phyloP scores from a whole-genome alignment of 2,113 vertebrate genomes.

The Pachycephala philippinensis region DNA sequence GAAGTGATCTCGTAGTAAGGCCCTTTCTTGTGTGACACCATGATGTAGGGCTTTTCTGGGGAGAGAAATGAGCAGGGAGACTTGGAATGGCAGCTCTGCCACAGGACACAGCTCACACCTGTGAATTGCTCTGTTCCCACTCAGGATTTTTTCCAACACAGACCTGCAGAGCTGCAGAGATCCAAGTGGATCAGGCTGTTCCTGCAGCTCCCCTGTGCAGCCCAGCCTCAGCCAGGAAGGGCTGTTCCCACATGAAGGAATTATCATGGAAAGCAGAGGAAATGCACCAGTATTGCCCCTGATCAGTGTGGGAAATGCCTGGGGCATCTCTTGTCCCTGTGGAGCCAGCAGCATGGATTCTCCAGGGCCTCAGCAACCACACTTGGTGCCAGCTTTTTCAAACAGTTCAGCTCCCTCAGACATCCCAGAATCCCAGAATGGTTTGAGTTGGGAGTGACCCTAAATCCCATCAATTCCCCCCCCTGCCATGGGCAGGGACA shows the following conservation, averaged over 20 bases:
- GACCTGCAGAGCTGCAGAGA: not conserved
- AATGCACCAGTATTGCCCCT: not conserved
- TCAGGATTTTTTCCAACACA: not conserved
- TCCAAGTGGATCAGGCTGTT: not conserved
- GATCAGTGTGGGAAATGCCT: not conserved
- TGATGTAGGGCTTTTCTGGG: constrained; percentile 82
- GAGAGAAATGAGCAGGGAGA: not conserved
- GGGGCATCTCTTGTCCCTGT: not conserved
- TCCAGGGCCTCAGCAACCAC: not conserved
- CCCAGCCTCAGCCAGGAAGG: not conserved
- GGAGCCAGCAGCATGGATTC: not conserved
- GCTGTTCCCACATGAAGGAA: not conserved
- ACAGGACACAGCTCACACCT: not conserved
- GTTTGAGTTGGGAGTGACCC: not conserved
- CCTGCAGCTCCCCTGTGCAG: not conserved
- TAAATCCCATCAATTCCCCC: rapidly evolving
- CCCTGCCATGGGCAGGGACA: not conserved
- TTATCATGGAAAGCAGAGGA: not conserved
- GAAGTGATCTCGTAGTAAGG: constrained; percentile 16
- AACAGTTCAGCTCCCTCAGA: not conserved
- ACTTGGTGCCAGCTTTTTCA: not conserved
- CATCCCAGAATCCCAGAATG: not conserved
- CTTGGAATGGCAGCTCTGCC: not conserved
- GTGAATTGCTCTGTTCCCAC: not conserved
- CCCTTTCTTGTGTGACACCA: constrained; percentile 58